phyloP scores from a whole-genome alignment of 2,797 vertebrate genomes.

The Rhabdophis nuchalis region DNA sequence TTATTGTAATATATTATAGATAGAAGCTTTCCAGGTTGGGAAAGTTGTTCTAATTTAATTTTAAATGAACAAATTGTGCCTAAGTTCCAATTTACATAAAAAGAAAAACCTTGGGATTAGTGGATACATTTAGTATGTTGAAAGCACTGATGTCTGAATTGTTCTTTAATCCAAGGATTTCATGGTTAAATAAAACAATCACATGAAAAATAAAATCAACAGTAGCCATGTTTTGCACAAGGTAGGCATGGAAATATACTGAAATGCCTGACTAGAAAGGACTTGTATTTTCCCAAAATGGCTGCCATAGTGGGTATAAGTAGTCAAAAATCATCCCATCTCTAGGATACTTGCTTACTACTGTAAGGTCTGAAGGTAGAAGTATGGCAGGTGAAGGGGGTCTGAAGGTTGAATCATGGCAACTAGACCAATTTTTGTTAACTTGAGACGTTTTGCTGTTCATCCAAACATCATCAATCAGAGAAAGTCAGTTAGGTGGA shows the following conservation, averaged over 20 bases:
- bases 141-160: not conserved
- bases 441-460: not conserved
- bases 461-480: not conserved
- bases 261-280: not conserved
- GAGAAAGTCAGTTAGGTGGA: not conserved
- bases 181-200: not conserved
- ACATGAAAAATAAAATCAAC: not conserved
- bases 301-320: not conserved
- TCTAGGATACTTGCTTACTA: not conserved
- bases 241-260: not conserved
- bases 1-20: not conserved
- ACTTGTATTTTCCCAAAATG: not conserved
- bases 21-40: not conserved
- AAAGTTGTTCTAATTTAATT: not conserved
- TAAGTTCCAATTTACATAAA: not conserved
- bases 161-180: not conserved
- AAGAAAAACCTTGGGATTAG: not conserved
- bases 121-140: not conserved
- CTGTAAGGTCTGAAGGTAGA: not conserved
- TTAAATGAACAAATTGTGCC: not conserved
- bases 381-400: not conserved
- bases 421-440: not conserved
- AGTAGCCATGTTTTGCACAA: not conserved
- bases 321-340: not conserved
- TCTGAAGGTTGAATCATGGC: not conserved